Evolutionary conservation across 2,113 vertebrate species (phyloP).

Genomic region (Stegostoma tigrinum): DNA sequence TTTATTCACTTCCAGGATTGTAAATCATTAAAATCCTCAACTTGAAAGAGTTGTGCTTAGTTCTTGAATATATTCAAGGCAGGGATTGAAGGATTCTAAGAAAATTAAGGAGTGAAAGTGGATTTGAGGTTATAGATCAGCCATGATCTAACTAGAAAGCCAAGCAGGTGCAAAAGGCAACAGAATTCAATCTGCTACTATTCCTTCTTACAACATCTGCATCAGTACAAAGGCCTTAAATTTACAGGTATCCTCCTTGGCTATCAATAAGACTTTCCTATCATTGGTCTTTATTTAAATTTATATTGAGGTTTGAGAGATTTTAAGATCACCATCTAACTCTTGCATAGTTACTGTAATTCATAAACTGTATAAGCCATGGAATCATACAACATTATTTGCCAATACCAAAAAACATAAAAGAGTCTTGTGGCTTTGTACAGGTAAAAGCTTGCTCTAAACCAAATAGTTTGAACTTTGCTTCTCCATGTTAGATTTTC

Average conservation of each 20-base stretch:
- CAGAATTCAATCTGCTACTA: too few species aligned
- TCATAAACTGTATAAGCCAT: not conserved
- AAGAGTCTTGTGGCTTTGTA: not conserved
- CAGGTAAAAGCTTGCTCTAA: not conserved
- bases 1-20: too few species aligned
- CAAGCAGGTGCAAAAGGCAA: too few species aligned
- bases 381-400: not conserved
- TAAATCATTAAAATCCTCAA: too few species aligned
- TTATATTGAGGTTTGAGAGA: not conserved
- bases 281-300: not conserved
- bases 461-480: not conserved
- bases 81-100: too few species aligned
- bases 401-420: not conserved
- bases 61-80: too few species aligned
- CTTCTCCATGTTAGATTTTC: not conserved
- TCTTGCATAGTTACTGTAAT: not conserved
- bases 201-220: not conserved
- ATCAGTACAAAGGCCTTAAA: not conserved
- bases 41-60: too few species aligned
- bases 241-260: not conserved
- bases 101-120: too few species aligned
- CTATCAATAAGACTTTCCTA: not conserved
- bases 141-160: too few species aligned
- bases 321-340: not conserved
- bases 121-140: too few species aligned